Evolutionary conservation across 2,113 vertebrate species (phyloP).

Genomic region (Eurystomus gularis): DNA sequence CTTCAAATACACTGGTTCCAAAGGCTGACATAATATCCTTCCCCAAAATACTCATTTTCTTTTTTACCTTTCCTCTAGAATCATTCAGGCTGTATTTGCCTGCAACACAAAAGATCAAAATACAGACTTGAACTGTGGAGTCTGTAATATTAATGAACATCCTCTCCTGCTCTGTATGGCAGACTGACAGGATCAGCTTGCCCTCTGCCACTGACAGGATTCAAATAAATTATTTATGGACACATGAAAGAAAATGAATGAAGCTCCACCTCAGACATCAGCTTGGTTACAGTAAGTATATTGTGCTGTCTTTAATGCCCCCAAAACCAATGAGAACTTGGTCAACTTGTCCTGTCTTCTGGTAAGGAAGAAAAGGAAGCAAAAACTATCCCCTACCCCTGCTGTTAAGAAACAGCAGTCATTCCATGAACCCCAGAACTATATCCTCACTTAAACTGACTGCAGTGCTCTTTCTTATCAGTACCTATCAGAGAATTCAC

Average conservation of each 20-base stretch:
- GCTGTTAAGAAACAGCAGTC: not conserved
- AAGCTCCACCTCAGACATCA: not conserved
- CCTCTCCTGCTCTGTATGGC: rapidly evolving
- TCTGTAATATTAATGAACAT: conserved; percentile 24
- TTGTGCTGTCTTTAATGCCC: not conserved
- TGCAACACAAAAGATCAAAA: not conserved
- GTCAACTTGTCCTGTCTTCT: not conserved
- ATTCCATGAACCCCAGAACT: not conserved
- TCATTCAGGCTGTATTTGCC: not conserved
- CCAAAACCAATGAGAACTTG: not conserved
- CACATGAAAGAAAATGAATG: not conserved
- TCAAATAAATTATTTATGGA: conserved; percentile 16
- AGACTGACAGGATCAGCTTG: not conserved
- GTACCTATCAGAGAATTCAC: not conserved
- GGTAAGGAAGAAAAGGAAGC: not conserved
- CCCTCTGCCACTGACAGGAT: not conserved
- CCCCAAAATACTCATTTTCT: not conserved
- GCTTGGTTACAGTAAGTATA: not conserved
- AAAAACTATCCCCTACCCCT: not conserved
- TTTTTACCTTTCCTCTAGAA: not conserved
- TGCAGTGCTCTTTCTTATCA: not conserved
- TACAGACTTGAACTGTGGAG: not conserved
- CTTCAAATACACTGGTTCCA: not conserved
- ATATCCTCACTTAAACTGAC: not conserved
- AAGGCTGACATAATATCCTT: not conserved